Percentiles rank a stretch among this genome's conserved stretches.
phyloP scores from a whole-genome alignment of 2,888 invertebrate genomes.

The Junonia oenone region DNA sequence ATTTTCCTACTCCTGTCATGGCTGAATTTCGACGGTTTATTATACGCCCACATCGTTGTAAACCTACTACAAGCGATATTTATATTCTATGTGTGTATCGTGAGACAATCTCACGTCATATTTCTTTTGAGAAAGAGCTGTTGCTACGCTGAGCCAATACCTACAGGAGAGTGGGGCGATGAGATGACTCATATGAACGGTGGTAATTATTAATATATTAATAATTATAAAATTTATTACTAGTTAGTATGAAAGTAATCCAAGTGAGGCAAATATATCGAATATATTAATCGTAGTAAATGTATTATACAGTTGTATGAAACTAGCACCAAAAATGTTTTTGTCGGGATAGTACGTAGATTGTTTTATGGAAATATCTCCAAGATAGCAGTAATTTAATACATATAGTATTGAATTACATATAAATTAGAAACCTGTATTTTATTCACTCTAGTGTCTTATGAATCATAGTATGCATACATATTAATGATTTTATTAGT shows the following conservation, averaged over 20 bases:
- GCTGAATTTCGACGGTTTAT: conserved; percentile 84
- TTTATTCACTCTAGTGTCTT: not conserved
- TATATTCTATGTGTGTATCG: conserved; percentile 87
- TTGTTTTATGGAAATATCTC: not conserved
- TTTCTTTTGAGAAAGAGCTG: conserved; percentile 89
- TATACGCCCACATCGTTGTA: conserved; percentile 86
- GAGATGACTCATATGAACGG: conserved; percentile 93
- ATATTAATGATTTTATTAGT: not conserved
- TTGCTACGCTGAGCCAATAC: conserved; percentile 86
- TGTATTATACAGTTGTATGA: not conserved
- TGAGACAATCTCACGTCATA: conserved; percentile 88
- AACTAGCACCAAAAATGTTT: not conserved
- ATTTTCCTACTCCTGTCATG: conserved; percentile 87
- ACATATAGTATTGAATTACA: not conserved
- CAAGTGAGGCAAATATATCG: not conserved
- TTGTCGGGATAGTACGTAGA: too few species aligned
- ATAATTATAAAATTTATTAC: too few species aligned
- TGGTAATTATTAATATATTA: conserved; percentile 56
- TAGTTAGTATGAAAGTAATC: not conserved
- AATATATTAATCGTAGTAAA: not conserved
- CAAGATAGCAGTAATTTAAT: not conserved
- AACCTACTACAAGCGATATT: conserved; percentile 88
- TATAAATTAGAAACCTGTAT: not conserved
- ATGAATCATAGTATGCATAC: not conserved
- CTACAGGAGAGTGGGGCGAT: conserved; percentile 91